Evolutionary conservation across 2,113 vertebrate species (phyloP).

Genomic region (Caretta caretta): DNA sequence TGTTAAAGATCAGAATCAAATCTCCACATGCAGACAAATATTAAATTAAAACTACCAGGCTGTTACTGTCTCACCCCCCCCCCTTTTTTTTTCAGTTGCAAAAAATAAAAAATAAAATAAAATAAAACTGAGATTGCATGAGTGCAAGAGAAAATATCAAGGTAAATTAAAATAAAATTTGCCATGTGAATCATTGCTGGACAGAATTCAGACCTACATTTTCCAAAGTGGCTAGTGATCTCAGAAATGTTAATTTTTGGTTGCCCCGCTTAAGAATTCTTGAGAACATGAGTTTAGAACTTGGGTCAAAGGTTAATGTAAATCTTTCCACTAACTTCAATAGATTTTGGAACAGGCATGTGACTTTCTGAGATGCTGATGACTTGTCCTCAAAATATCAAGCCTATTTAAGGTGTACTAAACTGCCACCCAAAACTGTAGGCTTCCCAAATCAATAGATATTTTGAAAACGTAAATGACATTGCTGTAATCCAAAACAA

Average conservation of each 20-base stretch:
- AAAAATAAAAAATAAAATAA: not conserved
- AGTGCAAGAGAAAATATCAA: not conserved
- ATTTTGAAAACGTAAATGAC: not conserved
- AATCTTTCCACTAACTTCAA: not conserved
- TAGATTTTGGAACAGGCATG: not conserved
- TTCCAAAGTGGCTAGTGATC: not conserved
- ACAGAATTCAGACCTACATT: not conserved
- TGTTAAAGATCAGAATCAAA: not conserved
- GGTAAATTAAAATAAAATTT: not conserved
- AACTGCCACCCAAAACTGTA: not conserved
- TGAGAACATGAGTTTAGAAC: not conserved
- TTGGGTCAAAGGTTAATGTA: not conserved
- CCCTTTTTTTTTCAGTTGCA: not conserved
- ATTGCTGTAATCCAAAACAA: accelerated
- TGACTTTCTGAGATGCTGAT: not conserved
- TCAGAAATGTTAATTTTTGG: not conserved
- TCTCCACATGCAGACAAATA: accelerated
- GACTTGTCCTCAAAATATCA: not conserved
- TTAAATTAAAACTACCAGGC: not conserved
- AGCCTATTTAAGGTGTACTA: not conserved
- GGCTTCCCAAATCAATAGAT: not conserved
- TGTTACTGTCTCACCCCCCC: not conserved
- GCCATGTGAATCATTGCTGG: accelerated
- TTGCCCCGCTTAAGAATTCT: not conserved
- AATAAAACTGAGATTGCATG: not conserved